Base-by-base conservation (phyloP, 2,888 invertebrate species). In the Dione juno region DNA sequence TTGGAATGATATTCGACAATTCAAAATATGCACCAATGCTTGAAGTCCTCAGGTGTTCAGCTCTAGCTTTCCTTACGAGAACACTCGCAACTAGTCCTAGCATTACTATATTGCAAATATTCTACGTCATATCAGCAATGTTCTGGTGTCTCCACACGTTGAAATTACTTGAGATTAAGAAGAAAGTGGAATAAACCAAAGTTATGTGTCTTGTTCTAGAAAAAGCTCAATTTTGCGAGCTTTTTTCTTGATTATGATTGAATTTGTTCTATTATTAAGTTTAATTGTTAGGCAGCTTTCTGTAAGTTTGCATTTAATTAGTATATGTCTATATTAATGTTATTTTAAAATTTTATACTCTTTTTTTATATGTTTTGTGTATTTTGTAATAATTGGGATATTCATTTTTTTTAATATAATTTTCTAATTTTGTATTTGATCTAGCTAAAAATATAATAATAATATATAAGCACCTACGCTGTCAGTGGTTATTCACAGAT, bases 1-100 rank as follows among this genome's bases (percentile, higher is more conserved):
- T 96, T 64, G 96, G 96, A 0, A 94, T 96, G 93, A 83, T 96
- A 10, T 95, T 96, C 78, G 96, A 96, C 78, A 94, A 95, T 77
- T 94, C 94, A 53, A 92, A 94, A 9, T 90, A 94, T 77, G 95
- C 95, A 0, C 93, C 94, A 9, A 80, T 94, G 1, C 87, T 95
- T 45, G 97, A 97, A 85, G 92, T 96, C 1, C 73, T 94, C 1
- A 94, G 96, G 11, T 96, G 96, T 80, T 90, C 94, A n/a, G 83
- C 94, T 0, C 88, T 95, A 28, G 94, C 96, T 1, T 92, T 89
- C 83, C 77, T 91, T 1, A 85, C 88, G 2, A 89, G 93, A 71
- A 86, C 89, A 67, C 82, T 93, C 1, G 81, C 89, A 0, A 78
- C 89, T 35, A 88, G 87, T 66, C 86, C 88, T 41, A 84, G 82